Percentiles rank a stretch among this genome's conserved stretches.
Evolutionary conservation across 1,140 invertebrate species (phyloP).

Genomic region (Orchestia grillus): DNA sequence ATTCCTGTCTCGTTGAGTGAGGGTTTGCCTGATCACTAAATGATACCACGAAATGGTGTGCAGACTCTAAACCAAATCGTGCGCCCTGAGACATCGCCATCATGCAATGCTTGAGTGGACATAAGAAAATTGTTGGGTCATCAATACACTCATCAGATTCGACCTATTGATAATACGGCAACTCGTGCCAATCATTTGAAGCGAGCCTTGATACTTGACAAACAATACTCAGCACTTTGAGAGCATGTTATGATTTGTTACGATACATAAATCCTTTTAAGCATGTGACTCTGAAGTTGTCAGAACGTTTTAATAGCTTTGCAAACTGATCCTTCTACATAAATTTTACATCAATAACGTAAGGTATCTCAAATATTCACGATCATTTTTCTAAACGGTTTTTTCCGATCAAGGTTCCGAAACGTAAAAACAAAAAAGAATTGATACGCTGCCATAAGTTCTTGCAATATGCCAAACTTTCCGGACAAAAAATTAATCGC

Average conservation of each 20-base stretch:
- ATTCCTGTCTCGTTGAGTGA: neutral
- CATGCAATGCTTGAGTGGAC: neutral
- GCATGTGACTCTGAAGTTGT: neutral
- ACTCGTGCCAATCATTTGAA: neutral
- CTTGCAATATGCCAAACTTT: too few relatives aligned
- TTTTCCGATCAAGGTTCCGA: neutral
- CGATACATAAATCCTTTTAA: neutral
- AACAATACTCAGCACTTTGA: neutral
- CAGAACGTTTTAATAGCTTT: neutral
- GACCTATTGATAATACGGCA: neutral
- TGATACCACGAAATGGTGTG: neutral
- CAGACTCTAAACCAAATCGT: neutral
- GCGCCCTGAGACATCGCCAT: neutral
- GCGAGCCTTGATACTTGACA: neutral
- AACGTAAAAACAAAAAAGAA: neutral
- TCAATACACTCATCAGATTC: neutral
- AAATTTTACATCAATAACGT: neutral
- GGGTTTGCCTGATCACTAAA: neutral
- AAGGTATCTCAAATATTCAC: neutral
- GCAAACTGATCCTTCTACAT: neutral
- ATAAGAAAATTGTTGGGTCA: neutral
- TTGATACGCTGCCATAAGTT: too few relatives aligned
- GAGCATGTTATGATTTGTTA: neutral
- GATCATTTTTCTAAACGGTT: neutral
- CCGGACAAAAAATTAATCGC: too few relatives aligned